Evolutionary conservation across 2,797 vertebrate species (phyloP).

Genomic region (Sebastes cheni): DNA sequence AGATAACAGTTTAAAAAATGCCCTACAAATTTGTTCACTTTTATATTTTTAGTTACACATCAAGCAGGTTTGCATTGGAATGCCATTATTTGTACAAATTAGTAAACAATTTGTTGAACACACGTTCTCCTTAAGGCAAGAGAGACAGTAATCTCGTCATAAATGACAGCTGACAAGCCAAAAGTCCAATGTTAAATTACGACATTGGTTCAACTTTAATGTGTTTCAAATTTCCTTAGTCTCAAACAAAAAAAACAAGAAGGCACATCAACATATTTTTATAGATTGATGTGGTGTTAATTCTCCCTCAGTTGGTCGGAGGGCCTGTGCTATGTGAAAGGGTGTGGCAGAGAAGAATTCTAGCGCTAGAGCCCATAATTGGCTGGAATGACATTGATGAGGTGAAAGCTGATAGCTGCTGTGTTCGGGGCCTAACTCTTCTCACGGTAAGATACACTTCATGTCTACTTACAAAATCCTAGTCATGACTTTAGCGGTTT

Average conservation of each 20-base stretch:
- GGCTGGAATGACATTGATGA: slow-evolving; percentile 64
- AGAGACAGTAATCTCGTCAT: neutral
- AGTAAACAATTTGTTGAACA: neutral
- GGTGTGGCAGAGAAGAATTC: slow-evolving; percentile 42
- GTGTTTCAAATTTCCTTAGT: neutral
- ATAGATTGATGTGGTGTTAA: slow-evolving; percentile 9
- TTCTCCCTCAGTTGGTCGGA: slow-evolving; percentile 8
- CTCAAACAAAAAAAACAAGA: neutral
- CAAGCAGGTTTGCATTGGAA: neutral
- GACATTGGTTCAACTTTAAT: neutral
- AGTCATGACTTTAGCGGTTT: neutral
- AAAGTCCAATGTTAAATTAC: neutral
- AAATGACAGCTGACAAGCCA: neutral
- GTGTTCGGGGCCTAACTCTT: slow-evolving; percentile 34
- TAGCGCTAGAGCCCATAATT: slow-evolving; percentile 57
- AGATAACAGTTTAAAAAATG: neutral
- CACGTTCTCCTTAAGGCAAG: neutral
- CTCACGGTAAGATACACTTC: slow-evolving; percentile 33
- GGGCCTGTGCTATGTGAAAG: slow-evolving; percentile 16
- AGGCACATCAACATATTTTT: neutral
- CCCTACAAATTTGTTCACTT: neutral
- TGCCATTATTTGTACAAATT: slow-evolving; percentile 3
- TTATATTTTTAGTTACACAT: neutral
- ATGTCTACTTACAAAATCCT: slow-evolving; percentile 13
- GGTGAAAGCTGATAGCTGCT: slow-evolving; percentile 56